These are phyloP conservation scores for Sebastes nivosus DNA, from an alignment of 2,797 vertebrate species.

Conservation along the genomic window DNA sequence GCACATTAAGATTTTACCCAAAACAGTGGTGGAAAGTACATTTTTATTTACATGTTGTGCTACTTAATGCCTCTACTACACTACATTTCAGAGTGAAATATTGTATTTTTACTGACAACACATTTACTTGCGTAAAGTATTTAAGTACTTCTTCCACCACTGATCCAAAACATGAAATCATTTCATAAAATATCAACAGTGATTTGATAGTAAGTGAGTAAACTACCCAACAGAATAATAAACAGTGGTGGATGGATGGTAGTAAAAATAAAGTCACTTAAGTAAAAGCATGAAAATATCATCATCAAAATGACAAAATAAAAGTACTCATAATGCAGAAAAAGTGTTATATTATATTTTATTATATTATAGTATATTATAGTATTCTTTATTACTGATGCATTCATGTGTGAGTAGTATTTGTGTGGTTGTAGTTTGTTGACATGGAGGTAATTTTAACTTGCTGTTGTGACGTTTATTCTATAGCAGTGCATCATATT, in stretches of 20 bases:
- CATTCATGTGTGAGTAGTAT: neutral
- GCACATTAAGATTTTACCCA: neutral
- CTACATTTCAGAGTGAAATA: too few species aligned
- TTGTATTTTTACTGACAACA: neutral
- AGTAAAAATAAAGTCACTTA: neutral
- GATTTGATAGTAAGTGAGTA: neutral
- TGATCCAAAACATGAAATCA: neutral
- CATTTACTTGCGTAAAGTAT: neutral
- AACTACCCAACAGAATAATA: neutral
- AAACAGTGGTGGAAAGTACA: neutral
- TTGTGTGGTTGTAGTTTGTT: neutral
- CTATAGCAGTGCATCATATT: neutral
- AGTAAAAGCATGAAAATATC: neutral
- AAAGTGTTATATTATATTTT: neutral
- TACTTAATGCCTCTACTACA: too few species aligned
- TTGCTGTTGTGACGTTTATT: neutral
- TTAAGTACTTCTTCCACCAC: neutral
- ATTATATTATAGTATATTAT: too few species aligned
- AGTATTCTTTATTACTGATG: neutral
- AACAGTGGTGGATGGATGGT: neutral
- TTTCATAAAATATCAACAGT: neutral
- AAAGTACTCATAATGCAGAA: neutral
- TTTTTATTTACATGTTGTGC: too few species aligned
- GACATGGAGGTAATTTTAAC: neutral
- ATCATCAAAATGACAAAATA: neutral